These are phyloP conservation scores for Dendrolimus houi DNA, from an alignment of 2,888 invertebrate genomes.

Conservation along the genomic window DNA sequence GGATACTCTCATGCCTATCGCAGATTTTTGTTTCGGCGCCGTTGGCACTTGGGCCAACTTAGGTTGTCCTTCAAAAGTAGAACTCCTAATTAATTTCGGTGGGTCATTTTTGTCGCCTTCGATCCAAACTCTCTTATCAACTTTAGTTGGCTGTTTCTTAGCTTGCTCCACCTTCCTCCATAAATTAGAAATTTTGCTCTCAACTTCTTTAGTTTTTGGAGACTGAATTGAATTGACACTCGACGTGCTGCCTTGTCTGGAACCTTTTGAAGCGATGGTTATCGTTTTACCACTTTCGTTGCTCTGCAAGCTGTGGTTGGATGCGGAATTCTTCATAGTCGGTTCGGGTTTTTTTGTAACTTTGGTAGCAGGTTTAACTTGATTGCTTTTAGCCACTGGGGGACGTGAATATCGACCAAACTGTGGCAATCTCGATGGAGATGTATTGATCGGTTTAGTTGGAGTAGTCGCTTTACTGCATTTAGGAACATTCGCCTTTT, in stretches of 20 bases:
- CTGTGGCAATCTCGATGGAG: slow-evolving; percentile 62
- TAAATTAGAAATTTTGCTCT: slow-evolving; percentile 86
- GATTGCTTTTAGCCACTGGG: slow-evolving; percentile 31
- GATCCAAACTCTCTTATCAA: slow-evolving; percentile 79
- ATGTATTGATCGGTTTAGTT: slow-evolving; percentile 48
- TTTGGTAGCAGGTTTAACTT: slow-evolving; percentile 29
- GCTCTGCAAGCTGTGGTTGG: slow-evolving; percentile 75
- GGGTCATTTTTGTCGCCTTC: slow-evolving; percentile 53
- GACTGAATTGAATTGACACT: slow-evolving; percentile 79
- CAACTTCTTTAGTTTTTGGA: slow-evolving; percentile 61
- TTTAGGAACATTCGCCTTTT: slow-evolving; percentile 29
- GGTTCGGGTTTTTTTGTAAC: slow-evolving; percentile 35
- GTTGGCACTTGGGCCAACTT: slow-evolving; percentile 42
- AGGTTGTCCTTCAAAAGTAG: slow-evolving; percentile 79
- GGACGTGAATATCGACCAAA: slow-evolving; percentile 39
- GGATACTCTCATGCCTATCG: slow-evolving; percentile 60
- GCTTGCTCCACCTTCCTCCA: slow-evolving; percentile 87
- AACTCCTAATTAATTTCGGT: slow-evolving; percentile 75
- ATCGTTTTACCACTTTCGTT: slow-evolving; percentile 65
- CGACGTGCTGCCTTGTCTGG: slow-evolving; percentile 64
- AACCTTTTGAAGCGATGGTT: slow-evolving; percentile 46
- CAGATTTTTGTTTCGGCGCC: slow-evolving; percentile 64
- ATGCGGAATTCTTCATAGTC: slow-evolving; percentile 65
- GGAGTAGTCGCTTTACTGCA: slow-evolving; percentile 37
- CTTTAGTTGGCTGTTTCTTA: slow-evolving; percentile 75